These are phyloP conservation scores for Eremophila alpestris DNA, from an alignment of 2,797 vertebrate species.

Conservation along the genomic window DNA sequence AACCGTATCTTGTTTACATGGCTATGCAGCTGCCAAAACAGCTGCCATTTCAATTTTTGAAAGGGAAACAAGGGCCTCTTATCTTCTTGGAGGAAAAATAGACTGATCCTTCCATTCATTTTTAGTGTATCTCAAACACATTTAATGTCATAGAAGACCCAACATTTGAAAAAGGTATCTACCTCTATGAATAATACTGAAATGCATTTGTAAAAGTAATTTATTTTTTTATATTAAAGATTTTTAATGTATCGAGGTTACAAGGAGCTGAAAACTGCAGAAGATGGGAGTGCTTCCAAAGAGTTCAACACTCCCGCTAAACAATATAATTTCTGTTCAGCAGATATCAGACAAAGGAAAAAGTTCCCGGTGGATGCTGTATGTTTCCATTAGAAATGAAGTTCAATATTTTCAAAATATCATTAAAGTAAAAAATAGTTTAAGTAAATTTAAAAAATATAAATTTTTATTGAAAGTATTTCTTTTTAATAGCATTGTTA, in stretches of 20 bases:
- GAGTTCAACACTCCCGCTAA: background rate
- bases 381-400: background rate
- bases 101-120: slow-evolving; percentile 7
- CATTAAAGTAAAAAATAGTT: background rate
- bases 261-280: slow-evolving; percentile 3
- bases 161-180: background rate
- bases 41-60: slow-evolving; percentile 55
- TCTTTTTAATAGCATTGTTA: background rate
- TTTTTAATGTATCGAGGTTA: background rate
- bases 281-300: background rate
- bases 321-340: background rate
- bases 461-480: background rate
- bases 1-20: slow-evolving; percentile 65
- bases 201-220: background rate
- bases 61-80: slow-evolving; percentile 50
- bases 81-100: slow-evolving; percentile 53
- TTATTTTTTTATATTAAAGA: background rate
- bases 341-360: slow-evolving; percentile 15
- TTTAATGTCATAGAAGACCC: background rate
- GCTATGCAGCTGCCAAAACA: slow-evolving; percentile 66
- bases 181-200: background rate
- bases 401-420: background rate
- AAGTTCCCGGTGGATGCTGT: background rate
- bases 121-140: slow-evolving; percentile 24
- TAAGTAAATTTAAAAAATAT: background rate